Evolutionary conservation across 2,797 vertebrate species (phyloP), one percentile per base, ranked within the genome.

Genomic region (Myiothlypis chrysogaster): DNA sequence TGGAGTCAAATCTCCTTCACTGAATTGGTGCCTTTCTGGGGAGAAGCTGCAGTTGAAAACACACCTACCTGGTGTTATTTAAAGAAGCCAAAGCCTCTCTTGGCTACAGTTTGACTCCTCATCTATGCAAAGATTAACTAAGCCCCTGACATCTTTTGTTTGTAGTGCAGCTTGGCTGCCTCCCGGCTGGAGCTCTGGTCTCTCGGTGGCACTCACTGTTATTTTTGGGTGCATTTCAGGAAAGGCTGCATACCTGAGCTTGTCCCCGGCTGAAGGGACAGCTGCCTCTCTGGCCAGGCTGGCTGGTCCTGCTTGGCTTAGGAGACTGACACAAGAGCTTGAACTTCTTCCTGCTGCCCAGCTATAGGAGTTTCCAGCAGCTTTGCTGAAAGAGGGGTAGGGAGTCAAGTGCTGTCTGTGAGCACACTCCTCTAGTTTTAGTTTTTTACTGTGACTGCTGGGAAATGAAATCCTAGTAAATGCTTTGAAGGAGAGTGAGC

Each of bases 171-270:
- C 89, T 94, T 80, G n/a, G 79, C 92, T 77, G 83, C 73, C 52
- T 89, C 89, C 64, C 12, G n/a, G 80, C 70, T 30, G 18, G 34
- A 27, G 69, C 5, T 5, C 85, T 17, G 39, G 55, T 93, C 91
- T 79, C 83, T 90, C 78, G 85, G 90, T 94, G 93, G 90, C 91
- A 89, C 77, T 94, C 16, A 78, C 43, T 88, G 87, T 68, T 93
- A 20, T 80, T 80, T 94, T 91, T 80, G 87, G 83, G 89, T 85
- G 78, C n/a, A 8, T 91, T 87, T 93, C 75, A 89, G 65, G 68
- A 64, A 80, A 89, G 75, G 46, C 91, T 91, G 71, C 78, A 18
- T 59, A 78, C 71, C 82, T 53, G 66, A 87, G 84, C 86, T 77
- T 61, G 87, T 89, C 57, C 81, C 87, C 76, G 0, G 50, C 87